phyloP scores from a whole-genome alignment of 2,888 invertebrate species.

The Tenthredo scrophulariae region DNA sequence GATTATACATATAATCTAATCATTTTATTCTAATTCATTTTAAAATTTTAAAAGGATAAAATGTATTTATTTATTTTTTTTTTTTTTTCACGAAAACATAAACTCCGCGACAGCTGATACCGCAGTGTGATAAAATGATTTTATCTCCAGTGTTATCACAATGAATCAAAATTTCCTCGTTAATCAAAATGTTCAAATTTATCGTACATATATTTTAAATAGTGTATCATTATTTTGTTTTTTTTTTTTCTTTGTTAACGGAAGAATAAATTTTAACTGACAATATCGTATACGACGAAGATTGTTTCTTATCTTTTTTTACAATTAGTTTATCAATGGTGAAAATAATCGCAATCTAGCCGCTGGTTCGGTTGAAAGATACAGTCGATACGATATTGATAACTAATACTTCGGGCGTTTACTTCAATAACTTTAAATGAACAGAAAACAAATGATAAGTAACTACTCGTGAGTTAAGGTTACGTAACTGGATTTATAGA shows the following conservation, averaged over 20 bases:
- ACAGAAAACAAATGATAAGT: not conserved
- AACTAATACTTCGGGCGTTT: not conserved
- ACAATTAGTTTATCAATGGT: not conserved
- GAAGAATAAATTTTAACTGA: not conserved
- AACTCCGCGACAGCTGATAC: slow-evolving; percentile 15
- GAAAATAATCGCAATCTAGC: not conserved
- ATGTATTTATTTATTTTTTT: not conserved
- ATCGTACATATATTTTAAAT: not conserved
- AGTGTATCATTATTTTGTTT: not conserved
- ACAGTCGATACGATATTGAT: not conserved
- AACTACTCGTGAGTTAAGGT: not conserved
- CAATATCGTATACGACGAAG: not conserved
- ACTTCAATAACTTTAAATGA: not conserved
- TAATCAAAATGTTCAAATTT: slow-evolving; percentile 1
- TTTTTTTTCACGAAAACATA: not conserved
- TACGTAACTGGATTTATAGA: not conserved
- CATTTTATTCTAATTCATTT: too few species aligned
- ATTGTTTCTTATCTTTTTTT: not conserved
- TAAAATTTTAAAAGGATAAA: too few species aligned
- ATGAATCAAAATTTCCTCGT: not conserved
- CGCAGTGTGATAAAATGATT: not conserved
- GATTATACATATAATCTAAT: not conserved
- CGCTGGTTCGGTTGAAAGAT: not conserved
- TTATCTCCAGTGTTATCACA: slow-evolving; percentile 13
- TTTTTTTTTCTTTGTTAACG: not conserved